Percentiles rank a stretch among this genome's conserved stretches.
These are phyloP conservation scores for Leptinotarsa defecta DNA, from an alignment of 1,140 invertebrate genomes.

Conservation along the genomic window DNA sequence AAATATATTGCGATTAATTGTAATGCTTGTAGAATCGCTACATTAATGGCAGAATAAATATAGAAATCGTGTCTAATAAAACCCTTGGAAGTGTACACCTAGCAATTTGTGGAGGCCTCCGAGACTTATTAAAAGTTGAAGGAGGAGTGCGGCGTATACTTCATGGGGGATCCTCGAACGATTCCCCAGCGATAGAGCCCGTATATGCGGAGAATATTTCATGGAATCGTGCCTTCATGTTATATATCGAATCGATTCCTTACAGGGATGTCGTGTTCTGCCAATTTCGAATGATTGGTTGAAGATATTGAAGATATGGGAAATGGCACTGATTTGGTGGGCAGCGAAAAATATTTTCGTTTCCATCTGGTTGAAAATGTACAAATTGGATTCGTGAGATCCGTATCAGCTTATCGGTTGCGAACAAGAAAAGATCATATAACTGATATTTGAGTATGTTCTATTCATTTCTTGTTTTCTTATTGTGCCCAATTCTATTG, in stretches of 20 bases:
- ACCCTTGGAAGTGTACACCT: neutral
- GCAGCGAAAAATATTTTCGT: no score
- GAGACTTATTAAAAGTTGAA: conserved; percentile 6
- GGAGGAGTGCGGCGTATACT: neutral
- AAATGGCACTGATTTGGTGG: no score
- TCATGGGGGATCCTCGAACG: neutral
- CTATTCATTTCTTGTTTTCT: no score
- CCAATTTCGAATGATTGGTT: no score
- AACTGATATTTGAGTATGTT: no score
- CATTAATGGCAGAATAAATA: neutral
- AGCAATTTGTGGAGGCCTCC: conserved; percentile 1
- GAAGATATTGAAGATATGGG: no score
- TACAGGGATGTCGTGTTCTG: neutral
- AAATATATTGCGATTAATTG: no score
- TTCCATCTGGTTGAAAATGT: no score
- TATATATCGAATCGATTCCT: neutral
- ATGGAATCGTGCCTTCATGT: neutral
- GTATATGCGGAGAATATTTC: conserved; percentile 2
- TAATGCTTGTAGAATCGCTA: neutral
- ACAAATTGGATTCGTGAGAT: no score
- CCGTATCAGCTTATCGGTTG: no score
- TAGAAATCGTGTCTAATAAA: conserved; percentile 5
- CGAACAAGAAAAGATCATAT: no score
- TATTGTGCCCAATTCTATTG: no score
- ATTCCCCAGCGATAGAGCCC: conserved; percentile 3